Conservation (phyloP, 2,113 vertebrate genomes). For the Rhea pennata region DNA sequence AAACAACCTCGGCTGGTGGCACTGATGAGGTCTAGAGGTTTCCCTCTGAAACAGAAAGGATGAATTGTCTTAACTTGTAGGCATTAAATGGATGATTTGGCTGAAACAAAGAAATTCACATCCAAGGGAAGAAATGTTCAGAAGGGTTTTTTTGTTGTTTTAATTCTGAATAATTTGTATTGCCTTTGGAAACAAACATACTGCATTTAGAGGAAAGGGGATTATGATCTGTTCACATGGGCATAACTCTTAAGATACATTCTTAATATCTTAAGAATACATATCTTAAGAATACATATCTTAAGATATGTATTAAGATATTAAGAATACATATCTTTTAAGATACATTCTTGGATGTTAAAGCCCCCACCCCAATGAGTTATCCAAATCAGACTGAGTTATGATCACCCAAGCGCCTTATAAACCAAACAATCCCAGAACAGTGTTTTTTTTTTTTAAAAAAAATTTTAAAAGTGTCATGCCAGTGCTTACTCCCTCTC, state of each 20-base stretch:
- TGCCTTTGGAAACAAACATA: neutral
- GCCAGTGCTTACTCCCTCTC: neutral
- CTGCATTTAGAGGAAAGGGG: neutral
- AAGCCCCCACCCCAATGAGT: neutral
- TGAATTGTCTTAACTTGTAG: neutral
- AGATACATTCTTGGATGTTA: fast-evolving
- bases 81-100: neutral
- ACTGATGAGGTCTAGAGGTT: neutral
- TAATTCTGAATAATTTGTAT: neutral
- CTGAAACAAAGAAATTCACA: neutral
- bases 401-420: neutral
- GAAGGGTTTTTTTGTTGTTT: too few species aligned
- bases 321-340: too few species aligned
- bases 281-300: too few species aligned
- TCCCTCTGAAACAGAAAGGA: neutral
- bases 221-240: neutral
- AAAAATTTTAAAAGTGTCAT: neutral
- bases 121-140: neutral
- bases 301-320: too few species aligned
- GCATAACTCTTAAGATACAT: neutral
- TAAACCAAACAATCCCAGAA: neutral
- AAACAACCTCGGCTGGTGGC: neutral
- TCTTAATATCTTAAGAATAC: too few species aligned
- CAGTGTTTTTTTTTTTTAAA: too few species aligned
- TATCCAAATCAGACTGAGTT: neutral